Percentiles rank a stretch among this genome's conserved stretches.
Conservation (phyloP, 2,797 vertebrate genomes). For the Galaxias olidus region DNA sequence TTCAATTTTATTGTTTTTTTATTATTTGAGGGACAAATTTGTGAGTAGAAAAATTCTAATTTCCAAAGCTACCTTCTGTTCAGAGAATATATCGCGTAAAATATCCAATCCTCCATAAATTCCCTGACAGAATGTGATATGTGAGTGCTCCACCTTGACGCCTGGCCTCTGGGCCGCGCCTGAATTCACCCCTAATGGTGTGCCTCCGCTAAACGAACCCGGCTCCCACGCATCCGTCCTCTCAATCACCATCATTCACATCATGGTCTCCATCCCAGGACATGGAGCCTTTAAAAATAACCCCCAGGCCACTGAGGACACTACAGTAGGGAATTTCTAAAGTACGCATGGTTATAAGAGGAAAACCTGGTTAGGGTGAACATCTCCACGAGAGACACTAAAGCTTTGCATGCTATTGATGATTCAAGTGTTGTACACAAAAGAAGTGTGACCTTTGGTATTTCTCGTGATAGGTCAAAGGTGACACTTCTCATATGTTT, state of each 20-base stretch:
- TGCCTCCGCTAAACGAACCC: constrained; percentile 14
- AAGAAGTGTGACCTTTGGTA: no score
- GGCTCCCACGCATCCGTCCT: constrained; percentile 31
- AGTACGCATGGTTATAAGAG: constrained; percentile 1
- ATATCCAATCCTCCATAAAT: constrained; percentile 33
- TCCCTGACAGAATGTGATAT: constrained; percentile 18
- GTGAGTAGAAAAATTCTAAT: no score
- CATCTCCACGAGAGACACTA: no score
- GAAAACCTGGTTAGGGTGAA: background rate
- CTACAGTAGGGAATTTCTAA: background rate
- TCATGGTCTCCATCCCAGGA: constrained; percentile 55
- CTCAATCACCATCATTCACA: constrained; percentile 41
- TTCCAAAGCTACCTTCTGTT: no score
- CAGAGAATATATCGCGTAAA: background rate
- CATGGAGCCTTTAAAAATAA: constrained; percentile 26
- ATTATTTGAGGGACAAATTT: no score
- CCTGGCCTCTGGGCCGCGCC: constrained; percentile 23
- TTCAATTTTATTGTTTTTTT: no score
- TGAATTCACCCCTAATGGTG: constrained; percentile 29
- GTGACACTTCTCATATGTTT: no score
- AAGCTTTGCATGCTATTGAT: no score
- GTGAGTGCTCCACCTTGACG: constrained; percentile 22
- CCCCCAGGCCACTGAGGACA: constrained; percentile 16
- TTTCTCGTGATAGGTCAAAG: no score
- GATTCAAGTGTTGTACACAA: no score